Evolutionary conservation across 2,113 vertebrate genomes (phyloP).

Genomic region (Phyllostomus hastatus): DNA sequence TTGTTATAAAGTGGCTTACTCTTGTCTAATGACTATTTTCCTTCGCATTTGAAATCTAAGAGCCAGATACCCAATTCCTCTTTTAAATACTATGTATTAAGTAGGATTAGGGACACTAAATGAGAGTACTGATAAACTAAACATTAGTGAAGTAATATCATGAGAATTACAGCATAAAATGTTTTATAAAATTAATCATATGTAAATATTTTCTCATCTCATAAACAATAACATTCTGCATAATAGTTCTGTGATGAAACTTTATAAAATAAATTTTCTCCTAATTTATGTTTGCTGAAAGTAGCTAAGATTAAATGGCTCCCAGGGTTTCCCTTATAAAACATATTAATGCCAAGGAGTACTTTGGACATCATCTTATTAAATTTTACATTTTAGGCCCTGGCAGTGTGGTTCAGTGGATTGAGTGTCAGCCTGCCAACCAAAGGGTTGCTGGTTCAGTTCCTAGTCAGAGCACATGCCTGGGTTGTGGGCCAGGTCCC

Average conservation of each 20-base stretch:
- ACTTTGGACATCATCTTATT: neutral
- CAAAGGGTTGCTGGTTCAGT: too few species aligned
- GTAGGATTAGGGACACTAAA: neutral
- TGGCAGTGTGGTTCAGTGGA: too few species aligned
- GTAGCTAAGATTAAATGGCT: neutral
- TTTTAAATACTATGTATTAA: neutral
- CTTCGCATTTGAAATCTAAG: conserved; percentile 23
- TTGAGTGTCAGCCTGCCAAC: too few species aligned
- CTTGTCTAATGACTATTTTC: neutral
- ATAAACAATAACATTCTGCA: neutral
- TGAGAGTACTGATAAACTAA: neutral
- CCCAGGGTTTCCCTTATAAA: neutral
- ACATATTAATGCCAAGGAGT: neutral
- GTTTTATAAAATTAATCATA: neutral
- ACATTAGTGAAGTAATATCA: neutral
- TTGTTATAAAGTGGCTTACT: neutral
- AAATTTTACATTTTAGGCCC: neutral
- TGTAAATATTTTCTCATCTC: neutral
- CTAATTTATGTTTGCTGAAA: neutral
- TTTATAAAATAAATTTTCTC: neutral
- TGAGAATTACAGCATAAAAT: neutral
- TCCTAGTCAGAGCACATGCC: too few species aligned
- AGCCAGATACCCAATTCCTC: neutral
- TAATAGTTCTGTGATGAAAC: neutral
- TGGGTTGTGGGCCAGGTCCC: too few species aligned